Evolutionary conservation across 2,888 invertebrate species (phyloP), one percentile per base, ranked within the genome.

Genomic region (Diarsia dahlii): DNA sequence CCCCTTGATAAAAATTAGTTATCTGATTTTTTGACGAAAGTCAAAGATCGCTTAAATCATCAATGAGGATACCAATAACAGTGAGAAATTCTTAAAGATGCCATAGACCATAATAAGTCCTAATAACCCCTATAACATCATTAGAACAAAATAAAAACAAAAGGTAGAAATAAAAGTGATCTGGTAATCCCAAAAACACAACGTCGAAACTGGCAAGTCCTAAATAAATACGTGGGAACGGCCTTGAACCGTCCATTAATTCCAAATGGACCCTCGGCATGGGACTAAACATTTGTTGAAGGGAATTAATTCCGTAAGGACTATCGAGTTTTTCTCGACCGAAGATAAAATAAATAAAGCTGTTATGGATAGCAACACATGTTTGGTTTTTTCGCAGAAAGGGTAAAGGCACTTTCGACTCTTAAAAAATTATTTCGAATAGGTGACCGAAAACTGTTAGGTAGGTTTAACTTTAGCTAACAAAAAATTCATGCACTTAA

Each of bases 201-300:
- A 83, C 81, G 82, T 65, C 62, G 54, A 69, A 79, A 74, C 77
- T 78, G 77, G 78, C 69, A 71, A 75, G 83, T 81, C 88, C 88
- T 88, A 87, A 88, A 86, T 76, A 88, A 88, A 88, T 83, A 88
- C 77, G 76, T 76, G 75, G 77, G 63, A 71, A 82, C 81, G 70
- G 63, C 86, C 86, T 77, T 83, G 84, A 85, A 88, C 75, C 80
- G 79, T 78, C 86, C 84, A 80, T 88, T 88, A 83, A 84, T 84
- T 84, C 80, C 69, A 84, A 87, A 85, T 84, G 81, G 84, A 84
- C 88, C 81, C 81, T 86, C 67, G 80, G 80, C 78, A 77, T 84
- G 74, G 78, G 74, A 74, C 86, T 82, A 78, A 83, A 84, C 88
- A 86, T 88, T 87, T 84, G 84, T 77, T 81, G 81, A 83, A 82